Evolutionary conservation across 1,140 invertebrate species (phyloP), one percentile per base, ranked within the genome.

Genomic region (Diabrotica virgifera): DNA sequence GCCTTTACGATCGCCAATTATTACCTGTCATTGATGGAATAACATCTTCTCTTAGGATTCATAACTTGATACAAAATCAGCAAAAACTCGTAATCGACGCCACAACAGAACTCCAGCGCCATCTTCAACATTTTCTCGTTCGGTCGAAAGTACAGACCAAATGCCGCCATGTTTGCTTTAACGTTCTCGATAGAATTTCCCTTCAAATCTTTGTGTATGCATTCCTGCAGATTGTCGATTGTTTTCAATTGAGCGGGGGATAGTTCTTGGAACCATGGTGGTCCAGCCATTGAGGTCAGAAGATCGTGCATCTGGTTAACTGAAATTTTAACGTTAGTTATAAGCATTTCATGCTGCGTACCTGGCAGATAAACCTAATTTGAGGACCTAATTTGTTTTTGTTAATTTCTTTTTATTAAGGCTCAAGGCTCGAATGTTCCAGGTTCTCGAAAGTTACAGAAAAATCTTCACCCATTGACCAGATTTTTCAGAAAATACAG

Each of bases 191-290:
- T 70, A 0, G 68, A 70, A 3, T 63, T 61, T n/a, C 66, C 24
- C 9, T 56, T 52, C 8, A 65, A 50, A 70, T 77, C 76, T 35
- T 59, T 66, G 0, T 59, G 5, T 14, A 77, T 74, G 36, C 69
- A 70, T 38, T 67, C 36, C 52, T 64, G 54, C 36, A 78, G 65
- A 11, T 65, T 50, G 51, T 78, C 75, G 7, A 73, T 67, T 8
- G 66, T 62, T 50, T n/a, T 36, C 5, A 71, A 35, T 67, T 78
- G 77, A 52, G 63, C 63, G 5, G 72, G 68, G 10, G 70, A 76
- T n/a, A 77, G 55, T 70, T 78, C 77, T 63, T 77, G 75, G 57
- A 70, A 78, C 77, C 77, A 78, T 11, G 69, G 71, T 3, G 77
- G 77, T 2, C 76, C 76, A 36, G 74, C 59, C 37, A 61, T 46